These are phyloP conservation scores for Callorhinus ursinus DNA, from an alignment of 2,113 vertebrate species.

Conservation along the genomic window DNA sequence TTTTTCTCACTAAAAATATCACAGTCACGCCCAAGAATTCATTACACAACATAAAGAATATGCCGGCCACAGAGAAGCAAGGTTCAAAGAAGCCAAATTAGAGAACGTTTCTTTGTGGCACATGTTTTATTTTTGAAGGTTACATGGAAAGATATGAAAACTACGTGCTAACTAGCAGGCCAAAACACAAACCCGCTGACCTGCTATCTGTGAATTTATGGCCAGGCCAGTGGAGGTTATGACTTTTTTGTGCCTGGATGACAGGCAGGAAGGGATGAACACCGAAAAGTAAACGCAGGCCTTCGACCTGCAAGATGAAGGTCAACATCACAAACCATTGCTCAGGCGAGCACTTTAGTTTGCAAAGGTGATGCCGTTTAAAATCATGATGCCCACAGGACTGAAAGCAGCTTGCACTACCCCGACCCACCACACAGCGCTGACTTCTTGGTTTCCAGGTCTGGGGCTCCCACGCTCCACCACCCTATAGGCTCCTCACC, in stretches of 20 bases:
- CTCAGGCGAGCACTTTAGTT: not conserved
- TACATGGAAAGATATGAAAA: not conserved
- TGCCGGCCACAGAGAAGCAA: not conserved
- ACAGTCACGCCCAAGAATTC: fast-evolving
- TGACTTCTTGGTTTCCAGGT: not conserved
- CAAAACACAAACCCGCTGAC: not conserved
- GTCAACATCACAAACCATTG: not conserved
- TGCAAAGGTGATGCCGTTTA: not conserved
- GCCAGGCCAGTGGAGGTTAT: not conserved
- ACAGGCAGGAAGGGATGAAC: too few species aligned
- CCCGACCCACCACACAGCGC: not conserved
- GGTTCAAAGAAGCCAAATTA: not conserved
- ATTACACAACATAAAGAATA: not conserved
- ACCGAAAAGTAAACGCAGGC: not conserved
- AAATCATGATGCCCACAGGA: not conserved
- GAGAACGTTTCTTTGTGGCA: not conserved
- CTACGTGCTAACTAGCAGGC: not conserved
- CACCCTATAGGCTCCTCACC: fast-evolving
- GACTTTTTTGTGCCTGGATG: not conserved
- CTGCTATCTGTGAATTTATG: not conserved
- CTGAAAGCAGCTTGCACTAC: not conserved
- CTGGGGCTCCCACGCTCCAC: not conserved
- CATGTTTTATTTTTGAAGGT: not conserved
- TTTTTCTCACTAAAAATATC: not conserved
- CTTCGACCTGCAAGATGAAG: not conserved